phyloP scores from a whole-genome alignment of 2,113 vertebrate genomes.

The Orcinus orca region DNA sequence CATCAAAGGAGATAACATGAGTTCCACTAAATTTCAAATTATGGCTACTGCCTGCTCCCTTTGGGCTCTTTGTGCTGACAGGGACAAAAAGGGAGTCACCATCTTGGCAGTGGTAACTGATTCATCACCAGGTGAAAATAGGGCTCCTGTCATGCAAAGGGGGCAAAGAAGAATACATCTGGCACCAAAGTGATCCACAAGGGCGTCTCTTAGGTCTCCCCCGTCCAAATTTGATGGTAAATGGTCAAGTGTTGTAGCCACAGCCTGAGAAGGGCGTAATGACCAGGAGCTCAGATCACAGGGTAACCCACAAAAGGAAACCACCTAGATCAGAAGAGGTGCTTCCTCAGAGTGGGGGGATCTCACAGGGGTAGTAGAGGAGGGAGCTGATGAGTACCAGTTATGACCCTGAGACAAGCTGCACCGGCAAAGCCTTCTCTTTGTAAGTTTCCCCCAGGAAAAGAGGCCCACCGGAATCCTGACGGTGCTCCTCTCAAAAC shows the following conservation, averaged over 20 bases:
- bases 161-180: not conserved
- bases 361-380: not conserved
- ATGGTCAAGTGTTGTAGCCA: not conserved
- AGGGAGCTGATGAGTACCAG: not conserved
- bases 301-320: not conserved
- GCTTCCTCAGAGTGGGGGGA: not conserved
- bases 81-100: not conserved
- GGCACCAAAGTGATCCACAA: not conserved
- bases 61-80: not conserved
- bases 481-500: not conserved
- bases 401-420: not conserved
- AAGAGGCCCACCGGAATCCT: not conserved
- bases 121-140: not conserved
- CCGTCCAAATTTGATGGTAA: not conserved
- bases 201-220: not conserved
- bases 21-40: not conserved
- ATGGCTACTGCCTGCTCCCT: not conserved
- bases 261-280: not conserved
- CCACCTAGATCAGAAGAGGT: not conserved
- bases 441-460: not conserved
- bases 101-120: not conserved
- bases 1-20: not conserved
- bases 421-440: not conserved
- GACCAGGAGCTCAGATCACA: not conserved
- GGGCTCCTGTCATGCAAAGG: not conserved